Evolutionary conservation across 2,113 vertebrate genomes (phyloP).

Genomic region (Talpa occidentalis): DNA sequence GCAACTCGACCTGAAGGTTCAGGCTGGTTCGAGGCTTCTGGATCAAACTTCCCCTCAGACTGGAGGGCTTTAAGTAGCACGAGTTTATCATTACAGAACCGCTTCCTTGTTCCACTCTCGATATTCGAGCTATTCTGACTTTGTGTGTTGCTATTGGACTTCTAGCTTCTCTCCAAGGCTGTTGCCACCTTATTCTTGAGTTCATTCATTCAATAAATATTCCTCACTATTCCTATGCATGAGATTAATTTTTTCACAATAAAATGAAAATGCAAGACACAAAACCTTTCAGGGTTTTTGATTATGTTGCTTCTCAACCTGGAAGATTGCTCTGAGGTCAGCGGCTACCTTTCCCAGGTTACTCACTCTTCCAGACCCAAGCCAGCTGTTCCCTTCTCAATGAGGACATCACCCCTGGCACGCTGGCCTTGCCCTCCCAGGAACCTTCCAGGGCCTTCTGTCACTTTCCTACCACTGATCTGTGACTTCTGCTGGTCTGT

Average conservation of each 20-base stretch:
- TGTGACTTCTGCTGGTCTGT: neutral
- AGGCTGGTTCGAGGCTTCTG: neutral
- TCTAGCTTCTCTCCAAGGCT: neutral
- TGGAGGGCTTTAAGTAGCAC: neutral
- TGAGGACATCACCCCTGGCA: neutral
- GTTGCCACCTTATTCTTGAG: neutral
- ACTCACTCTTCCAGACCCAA: neutral
- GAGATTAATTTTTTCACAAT: no score
- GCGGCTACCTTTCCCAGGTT: no score
- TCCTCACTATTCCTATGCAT: neutral
- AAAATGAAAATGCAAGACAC: no score
- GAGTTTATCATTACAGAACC: neutral
- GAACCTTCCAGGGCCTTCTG: neutral
- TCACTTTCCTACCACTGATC: neutral
- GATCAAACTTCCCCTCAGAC: neutral
- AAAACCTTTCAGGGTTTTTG: neutral
- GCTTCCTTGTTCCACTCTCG: rapidly evolving
- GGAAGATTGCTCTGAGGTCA: neutral
- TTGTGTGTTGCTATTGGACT: neutral
- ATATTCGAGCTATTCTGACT: no score
- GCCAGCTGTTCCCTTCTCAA: neutral
- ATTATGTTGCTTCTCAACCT: neutral
- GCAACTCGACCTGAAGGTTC: neutral
- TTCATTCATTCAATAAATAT: neutral
- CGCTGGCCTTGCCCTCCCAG: neutral